phyloP scores from a whole-genome alignment of 2,888 invertebrate genomes.

The Oscheius sp. region DNA sequence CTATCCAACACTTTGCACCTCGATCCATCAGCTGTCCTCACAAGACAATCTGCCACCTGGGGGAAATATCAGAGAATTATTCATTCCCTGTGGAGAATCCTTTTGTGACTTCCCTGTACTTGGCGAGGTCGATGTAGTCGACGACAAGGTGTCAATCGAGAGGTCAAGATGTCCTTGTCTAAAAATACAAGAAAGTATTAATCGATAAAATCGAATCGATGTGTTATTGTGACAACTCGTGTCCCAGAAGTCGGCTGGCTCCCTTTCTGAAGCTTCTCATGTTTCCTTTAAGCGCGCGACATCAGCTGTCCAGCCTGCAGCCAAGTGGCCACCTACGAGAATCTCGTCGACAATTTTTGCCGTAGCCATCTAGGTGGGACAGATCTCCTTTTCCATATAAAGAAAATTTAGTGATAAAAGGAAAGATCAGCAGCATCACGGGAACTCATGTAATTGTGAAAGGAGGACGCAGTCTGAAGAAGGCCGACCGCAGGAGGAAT shows the following conservation, averaged over 20 bases:
- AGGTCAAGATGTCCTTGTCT: no score
- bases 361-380: slow-evolving; percentile 77
- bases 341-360: slow-evolving; percentile 79
- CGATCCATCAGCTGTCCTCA: slow-evolving; percentile 35
- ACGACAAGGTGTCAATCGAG: no score
- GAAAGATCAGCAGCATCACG: slow-evolving; percentile 54
- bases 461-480: slow-evolving; percentile 64
- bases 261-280: slow-evolving; percentile 17
- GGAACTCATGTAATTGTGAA: slow-evolving; percentile 58
- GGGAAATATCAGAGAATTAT: not conserved
- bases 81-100: no score
- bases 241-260: slow-evolving; percentile 25
- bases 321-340: slow-evolving; percentile 79
- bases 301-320: slow-evolving; percentile 77
- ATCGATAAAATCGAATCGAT: no score
- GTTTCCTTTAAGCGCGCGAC: slow-evolving; percentile 55
- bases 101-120: no score
- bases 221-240: slow-evolving; percentile 15
- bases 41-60: not conserved
- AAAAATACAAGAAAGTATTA: no score
- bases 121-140: no score
- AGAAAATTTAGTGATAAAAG: slow-evolving; percentile 60
- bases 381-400: not conserved
- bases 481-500: slow-evolving; percentile 55
- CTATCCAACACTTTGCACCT: slow-evolving; percentile 34